phyloP scores from a whole-genome alignment of 2,888 invertebrate genomes.

The Dasypolia templi region DNA sequence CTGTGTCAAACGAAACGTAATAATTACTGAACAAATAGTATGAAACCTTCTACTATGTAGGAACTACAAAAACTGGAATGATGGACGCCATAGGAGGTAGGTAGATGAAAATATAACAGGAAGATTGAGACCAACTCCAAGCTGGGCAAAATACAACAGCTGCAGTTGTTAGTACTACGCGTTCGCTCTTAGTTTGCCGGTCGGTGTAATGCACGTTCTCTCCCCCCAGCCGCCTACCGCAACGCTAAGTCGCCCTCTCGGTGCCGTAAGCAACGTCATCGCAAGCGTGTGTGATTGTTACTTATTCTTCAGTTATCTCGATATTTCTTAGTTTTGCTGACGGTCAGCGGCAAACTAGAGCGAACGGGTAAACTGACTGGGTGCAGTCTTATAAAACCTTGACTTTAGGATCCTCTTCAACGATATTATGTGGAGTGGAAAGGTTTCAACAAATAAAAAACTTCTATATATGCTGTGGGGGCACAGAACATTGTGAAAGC shows the following conservation, averaged over 20 bases:
- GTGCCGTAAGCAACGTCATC: too few relatives aligned
- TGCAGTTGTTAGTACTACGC: not conserved
- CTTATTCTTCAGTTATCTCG: too few relatives aligned
- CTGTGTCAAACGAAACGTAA: conserved; percentile 68
- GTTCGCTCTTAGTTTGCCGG: too few relatives aligned
- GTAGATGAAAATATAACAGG: not conserved
- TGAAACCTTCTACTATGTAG: not conserved
- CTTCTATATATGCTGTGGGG: conserved; percentile 4
- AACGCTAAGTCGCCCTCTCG: too few relatives aligned
- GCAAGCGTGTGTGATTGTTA: too few relatives aligned
- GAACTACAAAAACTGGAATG: not conserved
- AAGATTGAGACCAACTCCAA: not conserved
- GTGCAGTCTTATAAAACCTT: not conserved
- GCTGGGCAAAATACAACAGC: not conserved
- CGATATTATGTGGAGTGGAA: not conserved
- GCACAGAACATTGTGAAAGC: conserved; percentile 30
- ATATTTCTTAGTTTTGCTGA: too few relatives aligned
- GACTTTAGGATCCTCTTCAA: conserved; percentile 6
- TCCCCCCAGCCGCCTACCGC: too few relatives aligned
- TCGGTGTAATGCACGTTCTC: too few relatives aligned
- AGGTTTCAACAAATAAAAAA: not conserved
- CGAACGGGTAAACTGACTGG: too few relatives aligned
- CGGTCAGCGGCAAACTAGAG: too few relatives aligned
- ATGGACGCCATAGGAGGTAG: not conserved
- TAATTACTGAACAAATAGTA: conserved; percentile 58